Conservation (phyloP, 2,113 vertebrate species). For the Ailuropoda melanoleuca region DNA sequence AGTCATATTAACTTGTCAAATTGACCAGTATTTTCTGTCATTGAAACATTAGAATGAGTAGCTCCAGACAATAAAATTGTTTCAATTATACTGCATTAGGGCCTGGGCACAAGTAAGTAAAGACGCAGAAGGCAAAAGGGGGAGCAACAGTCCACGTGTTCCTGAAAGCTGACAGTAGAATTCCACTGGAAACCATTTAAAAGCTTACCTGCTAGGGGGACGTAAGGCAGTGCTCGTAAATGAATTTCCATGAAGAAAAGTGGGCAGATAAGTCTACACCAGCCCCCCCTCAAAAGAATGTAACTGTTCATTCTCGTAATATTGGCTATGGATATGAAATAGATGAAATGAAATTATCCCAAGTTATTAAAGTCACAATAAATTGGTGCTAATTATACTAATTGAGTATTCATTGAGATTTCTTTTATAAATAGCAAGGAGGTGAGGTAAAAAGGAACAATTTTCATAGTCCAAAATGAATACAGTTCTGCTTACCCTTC, state of each 20-base stretch:
- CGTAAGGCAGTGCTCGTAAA: background rate
- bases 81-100: slow-evolving; percentile 90
- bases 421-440: slow-evolving; percentile 68
- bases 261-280: background rate
- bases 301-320: slow-evolving; percentile 51
- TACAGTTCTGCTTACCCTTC: slow-evolving; percentile 64
- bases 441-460: slow-evolving; percentile 59
- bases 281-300: background rate
- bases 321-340: slow-evolving; percentile 49
- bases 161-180: slow-evolving; percentile 61
- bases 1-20: slow-evolving; percentile 91
- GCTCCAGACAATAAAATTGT: slow-evolving; percentile 91
- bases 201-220: slow-evolving; percentile 42
- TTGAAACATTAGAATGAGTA: slow-evolving; percentile 86
- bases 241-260: slow-evolving; percentile 41
- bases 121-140: slow-evolving; percentile 82
- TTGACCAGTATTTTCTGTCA: slow-evolving; percentile 89
- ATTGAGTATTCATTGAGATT: slow-evolving; percentile 70
- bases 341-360: slow-evolving; percentile 66
- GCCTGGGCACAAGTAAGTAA: slow-evolving; percentile 78
- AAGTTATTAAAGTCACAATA: slow-evolving; percentile 67
- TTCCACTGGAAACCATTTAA: slow-evolving; percentile 54
- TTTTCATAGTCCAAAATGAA: slow-evolving; percentile 39
- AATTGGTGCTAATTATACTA: slow-evolving; percentile 67
- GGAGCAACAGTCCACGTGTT: slow-evolving; percentile 47